Percentiles rank a stretch among this genome's conserved stretches.
Conservation (phyloP, 2,888 invertebrate species). For the Entomobrya multifasciata region DNA sequence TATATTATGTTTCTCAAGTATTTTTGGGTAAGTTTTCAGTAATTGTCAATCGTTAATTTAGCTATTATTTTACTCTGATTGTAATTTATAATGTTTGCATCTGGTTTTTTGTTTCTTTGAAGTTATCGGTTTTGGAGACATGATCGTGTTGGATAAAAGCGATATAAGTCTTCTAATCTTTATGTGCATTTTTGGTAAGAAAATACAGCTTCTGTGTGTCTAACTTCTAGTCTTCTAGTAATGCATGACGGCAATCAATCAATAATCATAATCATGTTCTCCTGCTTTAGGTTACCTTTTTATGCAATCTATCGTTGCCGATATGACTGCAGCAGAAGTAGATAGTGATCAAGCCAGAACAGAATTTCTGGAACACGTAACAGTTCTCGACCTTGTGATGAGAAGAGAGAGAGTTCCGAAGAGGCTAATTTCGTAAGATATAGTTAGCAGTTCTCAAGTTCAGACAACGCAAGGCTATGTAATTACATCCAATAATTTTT, state of each 20-base stretch:
- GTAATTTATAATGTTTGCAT: too few relatives aligned
- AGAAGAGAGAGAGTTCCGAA: constrained; percentile 67
- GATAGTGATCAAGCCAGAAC: constrained; percentile 76
- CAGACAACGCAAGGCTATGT: too few relatives aligned
- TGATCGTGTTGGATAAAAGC: constrained; percentile 64
- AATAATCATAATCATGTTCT: not conserved
- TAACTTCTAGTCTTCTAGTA: too few relatives aligned
- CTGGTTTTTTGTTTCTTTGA: too few relatives aligned
- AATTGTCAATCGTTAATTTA: not conserved
- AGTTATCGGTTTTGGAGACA: constrained; percentile 78
- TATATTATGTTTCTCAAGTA: constrained; percentile 77
- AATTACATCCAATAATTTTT: not conserved
- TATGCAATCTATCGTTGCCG: constrained; percentile 75
- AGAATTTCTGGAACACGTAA: constrained; percentile 69
- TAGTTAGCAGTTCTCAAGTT: too few relatives aligned
- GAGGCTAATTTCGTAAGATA: constrained; percentile 67
- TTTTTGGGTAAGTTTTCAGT: constrained; percentile 55
- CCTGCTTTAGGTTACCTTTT: constrained; percentile 78
- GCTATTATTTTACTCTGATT: not conserved
- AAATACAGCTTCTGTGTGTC: too few relatives aligned
- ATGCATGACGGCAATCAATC: too few relatives aligned
- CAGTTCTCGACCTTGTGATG: constrained; percentile 67
- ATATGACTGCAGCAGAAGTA: constrained; percentile 78
- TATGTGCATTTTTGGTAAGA: constrained; percentile 76
- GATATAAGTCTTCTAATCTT: constrained; percentile 72